Conservation (phyloP, 2,113 vertebrate genomes). For the Neolamprologus toae region DNA sequence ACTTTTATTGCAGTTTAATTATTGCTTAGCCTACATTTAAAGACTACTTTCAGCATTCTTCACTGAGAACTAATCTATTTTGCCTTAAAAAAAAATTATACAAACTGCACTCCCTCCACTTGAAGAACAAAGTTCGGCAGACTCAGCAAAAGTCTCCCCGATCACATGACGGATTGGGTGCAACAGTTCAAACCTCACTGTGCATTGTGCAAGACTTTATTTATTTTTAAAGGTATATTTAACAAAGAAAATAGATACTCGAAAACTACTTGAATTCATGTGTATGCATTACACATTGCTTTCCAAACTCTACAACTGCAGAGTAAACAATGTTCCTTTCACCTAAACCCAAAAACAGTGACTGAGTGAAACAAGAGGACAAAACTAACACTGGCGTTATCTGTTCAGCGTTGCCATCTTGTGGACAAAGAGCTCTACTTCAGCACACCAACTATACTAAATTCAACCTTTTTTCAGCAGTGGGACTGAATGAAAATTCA, state of each 20-base stretch:
- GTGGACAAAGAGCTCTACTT: slow-evolving; percentile 13
- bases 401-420: slow-evolving; percentile 30
- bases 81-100: not conserved
- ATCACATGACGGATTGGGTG: slow-evolving; percentile 49
- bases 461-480: not conserved
- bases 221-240: not conserved
- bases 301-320: not conserved
- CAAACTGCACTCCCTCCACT: slow-evolving; percentile 16
- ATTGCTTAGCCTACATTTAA: not conserved
- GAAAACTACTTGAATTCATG: not conserved
- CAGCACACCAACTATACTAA: not conserved
- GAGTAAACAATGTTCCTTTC: not conserved
- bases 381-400: not conserved
- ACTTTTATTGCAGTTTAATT: not conserved
- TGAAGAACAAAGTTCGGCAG: slow-evolving; percentile 26
- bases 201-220: not conserved
- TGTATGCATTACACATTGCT: no score
- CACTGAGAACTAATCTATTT: not conserved
- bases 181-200: slow-evolving; percentile 34
- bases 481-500: not conserved
- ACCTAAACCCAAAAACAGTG: not conserved
- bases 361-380: not conserved
- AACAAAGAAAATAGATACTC: not conserved
- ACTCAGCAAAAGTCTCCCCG: slow-evolving; percentile 39
- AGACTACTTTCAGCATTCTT: not conserved